Evolutionary conservation across 2,888 invertebrate species (phyloP).

Genomic region (Drosophila ustulata): DNA sequence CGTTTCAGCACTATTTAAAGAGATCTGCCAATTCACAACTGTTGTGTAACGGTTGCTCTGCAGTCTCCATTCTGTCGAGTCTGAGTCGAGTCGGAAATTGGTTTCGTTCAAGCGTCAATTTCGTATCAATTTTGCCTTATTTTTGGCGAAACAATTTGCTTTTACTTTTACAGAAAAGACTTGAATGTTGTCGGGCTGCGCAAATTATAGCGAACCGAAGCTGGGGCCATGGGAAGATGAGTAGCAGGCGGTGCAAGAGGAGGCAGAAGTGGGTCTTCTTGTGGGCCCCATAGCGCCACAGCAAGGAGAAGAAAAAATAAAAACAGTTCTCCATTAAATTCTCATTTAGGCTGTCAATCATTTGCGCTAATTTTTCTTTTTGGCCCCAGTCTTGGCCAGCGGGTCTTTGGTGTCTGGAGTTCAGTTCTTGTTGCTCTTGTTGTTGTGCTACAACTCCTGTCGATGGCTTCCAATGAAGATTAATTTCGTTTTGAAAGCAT

Average conservation of each 20-base stretch:
- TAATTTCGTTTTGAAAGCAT: slow-evolving; percentile 75
- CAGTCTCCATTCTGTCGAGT: not conserved
- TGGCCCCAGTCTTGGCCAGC: slow-evolving; percentile 37
- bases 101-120: slow-evolving; percentile 63
- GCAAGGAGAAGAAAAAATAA: slow-evolving; percentile 21
- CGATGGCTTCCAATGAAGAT: slow-evolving; percentile 79
- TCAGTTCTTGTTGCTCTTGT: slow-evolving; percentile 10
- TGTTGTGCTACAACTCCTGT: slow-evolving; percentile 62
- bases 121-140: slow-evolving; percentile 68
- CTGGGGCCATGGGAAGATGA: slow-evolving; percentile 17
- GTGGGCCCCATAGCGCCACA: slow-evolving; percentile 54
- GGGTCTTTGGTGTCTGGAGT: slow-evolving; percentile 28
- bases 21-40: not conserved
- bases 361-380: slow-evolving; percentile 79
- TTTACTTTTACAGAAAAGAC: slow-evolving; percentile 70
- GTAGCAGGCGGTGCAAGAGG: slow-evolving; percentile 1
- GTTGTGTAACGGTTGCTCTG: slow-evolving; percentile 34
- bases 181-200: slow-evolving; percentile 43
- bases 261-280: slow-evolving; percentile 21
- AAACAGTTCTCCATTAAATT: slow-evolving; percentile 82
- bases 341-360: slow-evolving; percentile 84
- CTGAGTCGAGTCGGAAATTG: slow-evolving; percentile 16
- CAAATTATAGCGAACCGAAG: slow-evolving; percentile 65
- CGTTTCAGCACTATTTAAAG: not conserved
- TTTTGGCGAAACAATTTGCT: slow-evolving; percentile 68